Conservation (phyloP, 2,113 vertebrate genomes). For the Petaurus breviceps region DNA sequence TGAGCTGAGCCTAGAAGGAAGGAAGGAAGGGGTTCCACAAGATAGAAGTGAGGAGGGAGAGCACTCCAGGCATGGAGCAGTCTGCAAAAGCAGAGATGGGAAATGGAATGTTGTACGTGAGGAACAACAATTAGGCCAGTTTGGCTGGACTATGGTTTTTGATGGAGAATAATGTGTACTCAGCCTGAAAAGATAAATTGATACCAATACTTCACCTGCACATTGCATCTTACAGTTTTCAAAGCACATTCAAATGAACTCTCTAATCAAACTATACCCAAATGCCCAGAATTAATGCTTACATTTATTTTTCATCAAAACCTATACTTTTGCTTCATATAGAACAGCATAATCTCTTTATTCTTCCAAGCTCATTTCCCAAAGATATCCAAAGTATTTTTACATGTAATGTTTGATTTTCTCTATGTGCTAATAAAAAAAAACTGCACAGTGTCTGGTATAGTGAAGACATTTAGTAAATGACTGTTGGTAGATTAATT, state of each 20-base stretch:
- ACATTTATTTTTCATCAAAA: neutral
- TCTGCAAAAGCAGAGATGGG: neutral
- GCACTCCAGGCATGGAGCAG: neutral
- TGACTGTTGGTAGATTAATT: neutral
- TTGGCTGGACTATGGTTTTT: neutral
- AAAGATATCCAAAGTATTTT: neutral
- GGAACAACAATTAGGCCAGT: neutral
- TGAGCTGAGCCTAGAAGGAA: neutral
- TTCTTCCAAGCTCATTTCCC: neutral
- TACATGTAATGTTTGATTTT: neutral
- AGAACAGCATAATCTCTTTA: neutral
- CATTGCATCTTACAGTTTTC: neutral
- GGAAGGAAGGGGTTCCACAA: neutral
- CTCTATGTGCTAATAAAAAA: neutral
- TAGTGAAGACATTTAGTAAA: neutral
- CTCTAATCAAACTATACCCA: neutral
- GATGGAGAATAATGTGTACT: neutral
- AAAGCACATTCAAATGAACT: neutral
- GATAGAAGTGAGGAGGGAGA: neutral
- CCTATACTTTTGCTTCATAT: neutral
- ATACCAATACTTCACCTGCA: neutral
- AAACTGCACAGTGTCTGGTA: neutral
- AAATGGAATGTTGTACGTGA: neutral
- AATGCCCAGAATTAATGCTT: neutral
- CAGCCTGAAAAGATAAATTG: neutral